Evolutionary conservation across 2,888 invertebrate genomes (phyloP), one percentile per base, ranked within the genome.

Genomic region (Drymonia ruficornis): DNA sequence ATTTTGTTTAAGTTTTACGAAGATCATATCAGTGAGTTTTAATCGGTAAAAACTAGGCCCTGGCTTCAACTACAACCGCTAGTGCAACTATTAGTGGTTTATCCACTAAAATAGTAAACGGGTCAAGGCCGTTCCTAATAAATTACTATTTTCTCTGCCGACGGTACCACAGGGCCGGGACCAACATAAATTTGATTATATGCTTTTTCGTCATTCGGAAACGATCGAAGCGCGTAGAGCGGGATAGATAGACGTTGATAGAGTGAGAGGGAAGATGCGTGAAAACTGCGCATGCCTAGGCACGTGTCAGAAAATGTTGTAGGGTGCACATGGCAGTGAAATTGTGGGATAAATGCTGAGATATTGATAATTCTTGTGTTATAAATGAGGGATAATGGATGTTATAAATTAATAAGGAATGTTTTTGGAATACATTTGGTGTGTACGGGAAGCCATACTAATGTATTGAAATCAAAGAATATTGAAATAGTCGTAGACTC

Each of bases 171-270:
- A 66, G 69, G 68, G 67, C 70, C 57, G 76, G 78, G 71, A 75
- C 79, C 80, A 69, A 85, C 87, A 91, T 89, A 90, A 90, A 91
- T 90, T 91, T 85, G 90, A 92, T 92, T 76, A 74, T 88, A 92
- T 87, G 83, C 86, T 86, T 91, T 91, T 92, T 91, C 90, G 90
- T 91, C 89, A 91, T 87, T 84, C 85, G 76, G 74, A 73, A 74
- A 79, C 90, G 92, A 92, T 92, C 92, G 92, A 92, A 92, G 89
- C 78, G 78, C 65, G 65, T 72, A 60, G 80, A 87, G 38, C 18
- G 78, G 66, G 88, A 89, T 43, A 56, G 59, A 52, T 38, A 59
- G 83, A 85, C 69, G 42, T 56, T 11, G 81, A 29, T 19, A 50
- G 83, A 89, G 60, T 12, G 83, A 70, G 81, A 78, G 0, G 58